Conservation (phyloP, 2,113 vertebrate species). For the Hemiprocne comata region DNA sequence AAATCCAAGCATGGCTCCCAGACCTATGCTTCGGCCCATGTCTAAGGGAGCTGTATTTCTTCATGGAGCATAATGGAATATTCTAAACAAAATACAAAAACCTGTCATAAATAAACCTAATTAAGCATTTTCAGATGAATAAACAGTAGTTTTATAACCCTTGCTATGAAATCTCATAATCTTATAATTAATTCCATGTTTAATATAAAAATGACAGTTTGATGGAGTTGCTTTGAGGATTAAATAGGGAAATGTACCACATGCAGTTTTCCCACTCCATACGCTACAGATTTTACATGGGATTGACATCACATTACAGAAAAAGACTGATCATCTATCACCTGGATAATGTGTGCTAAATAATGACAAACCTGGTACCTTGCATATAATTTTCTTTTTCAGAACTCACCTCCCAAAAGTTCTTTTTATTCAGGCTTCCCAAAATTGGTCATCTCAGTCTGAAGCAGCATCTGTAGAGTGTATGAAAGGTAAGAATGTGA, state of each 20-base stretch:
- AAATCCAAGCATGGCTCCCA: background rate
- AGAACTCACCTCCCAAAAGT: background rate
- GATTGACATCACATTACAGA: background rate
- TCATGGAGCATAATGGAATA: background rate
- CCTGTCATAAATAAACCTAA: conserved; percentile 30
- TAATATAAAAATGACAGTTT: conserved; percentile 20
- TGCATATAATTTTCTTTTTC: background rate
- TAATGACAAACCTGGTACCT: background rate
- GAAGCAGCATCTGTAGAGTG: background rate
- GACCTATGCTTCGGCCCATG: background rate
- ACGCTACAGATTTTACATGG: background rate
- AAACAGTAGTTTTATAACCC: conserved; percentile 52
- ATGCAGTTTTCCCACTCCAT: background rate
- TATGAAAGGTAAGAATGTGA: conserved; percentile 58
- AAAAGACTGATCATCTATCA: background rate
- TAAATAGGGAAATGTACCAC: background rate
- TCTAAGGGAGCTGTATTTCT: conserved; percentile 11
- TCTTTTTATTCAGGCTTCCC: background rate
- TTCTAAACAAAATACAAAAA: conserved; percentile 38
- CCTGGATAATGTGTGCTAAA: background rate
- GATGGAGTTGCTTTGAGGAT: conserved; percentile 17
- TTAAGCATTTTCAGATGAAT: conserved; percentile 47
- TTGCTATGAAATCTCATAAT: conserved; percentile 38
- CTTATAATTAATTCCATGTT: conserved; percentile 38
- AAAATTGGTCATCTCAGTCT: background rate